phyloP scores from a whole-genome alignment of 2,888 invertebrate genomes.

The Vannuccia rotundouncinata region DNA sequence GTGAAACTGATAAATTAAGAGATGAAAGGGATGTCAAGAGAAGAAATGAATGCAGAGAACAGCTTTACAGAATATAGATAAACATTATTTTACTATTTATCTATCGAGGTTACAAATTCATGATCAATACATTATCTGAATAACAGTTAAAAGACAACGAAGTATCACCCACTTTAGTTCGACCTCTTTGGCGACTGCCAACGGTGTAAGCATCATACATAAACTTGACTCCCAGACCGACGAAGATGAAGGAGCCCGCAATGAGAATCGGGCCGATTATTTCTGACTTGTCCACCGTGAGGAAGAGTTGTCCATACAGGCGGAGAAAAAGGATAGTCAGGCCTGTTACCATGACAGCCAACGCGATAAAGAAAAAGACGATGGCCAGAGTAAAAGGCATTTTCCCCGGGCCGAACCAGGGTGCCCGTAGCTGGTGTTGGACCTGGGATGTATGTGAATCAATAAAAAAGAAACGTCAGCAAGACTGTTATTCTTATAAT shows the following conservation, averaged over 20 bases:
- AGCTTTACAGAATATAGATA: too few species aligned
- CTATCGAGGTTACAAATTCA: too few species aligned
- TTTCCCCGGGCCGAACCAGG: background rate
- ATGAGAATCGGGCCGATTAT: background rate
- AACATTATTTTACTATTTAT: too few species aligned
- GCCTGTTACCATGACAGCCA: background rate
- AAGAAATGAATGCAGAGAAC: too few species aligned
- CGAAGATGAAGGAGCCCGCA: background rate
- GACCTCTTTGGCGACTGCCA: background rate
- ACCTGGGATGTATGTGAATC: too few species aligned
- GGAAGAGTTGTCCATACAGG: background rate
- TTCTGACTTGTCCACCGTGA: background rate
- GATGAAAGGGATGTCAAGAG: too few species aligned
- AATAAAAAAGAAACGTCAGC: too few species aligned
- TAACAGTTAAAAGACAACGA: too few species aligned
- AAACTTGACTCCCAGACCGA: slow-evolving; percentile 1
- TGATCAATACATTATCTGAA: too few species aligned
- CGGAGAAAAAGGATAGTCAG: background rate
- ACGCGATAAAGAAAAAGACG: background rate
- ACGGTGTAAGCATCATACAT: background rate
- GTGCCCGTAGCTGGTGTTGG: background rate
- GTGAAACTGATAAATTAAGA: too few species aligned
- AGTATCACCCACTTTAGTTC: background rate
- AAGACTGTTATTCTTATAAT: too few species aligned
- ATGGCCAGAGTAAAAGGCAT: background rate